Base-by-base conservation (phyloP, 2,888 invertebrate species). In the Brassicogethes aeneus region DNA sequence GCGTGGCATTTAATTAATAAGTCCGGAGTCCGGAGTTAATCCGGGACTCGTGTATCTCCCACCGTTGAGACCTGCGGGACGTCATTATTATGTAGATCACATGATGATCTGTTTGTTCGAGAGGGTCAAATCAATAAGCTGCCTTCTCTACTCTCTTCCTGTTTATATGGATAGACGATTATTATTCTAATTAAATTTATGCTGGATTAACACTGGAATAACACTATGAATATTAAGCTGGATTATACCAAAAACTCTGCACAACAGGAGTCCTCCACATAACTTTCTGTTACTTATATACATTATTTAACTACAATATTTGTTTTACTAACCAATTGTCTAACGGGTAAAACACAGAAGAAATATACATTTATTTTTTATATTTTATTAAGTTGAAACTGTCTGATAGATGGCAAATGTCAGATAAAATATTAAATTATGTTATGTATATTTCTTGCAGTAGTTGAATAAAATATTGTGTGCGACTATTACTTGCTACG, bases 51-150 rank as follows among this genome's bases (percentile, higher is more conserved):
- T 64, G 63, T 64, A 63, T 23, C 23, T 61, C 60, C 51, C 51
- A 10, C 10, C 10, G 60, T n/a, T n/a, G n/a, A n/a, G 62, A 64
- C 61, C 57, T 56, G 55, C 53, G 57, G 59, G 57, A 60, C 62
- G 63, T 67, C 66, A 66, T 68, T 69, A 68, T 68, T 68, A 69
- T 69, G 68, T 67, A 68, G 66, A 69, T 69, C 69, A 67, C 65
- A 66, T 62, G 62, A 62, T 65, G 66, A 68, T 66, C 66, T 66
- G 65, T 64, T 62, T 64, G 63, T 61, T 58, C 53, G 57, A 23
- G 23, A 23, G 23, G 34, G n/a, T 17, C 29, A 37, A 23, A 23
- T 23, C 23, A 23, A 23, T 23, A 23, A 23, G 23, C 23, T 5
- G 10, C 5, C 10, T 23, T 23, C 10, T 7, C 23, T 23, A 10